These are phyloP conservation scores for Metallyticus violacea DNA, from an alignment of 2,888 invertebrate species.

Conservation along the genomic window DNA sequence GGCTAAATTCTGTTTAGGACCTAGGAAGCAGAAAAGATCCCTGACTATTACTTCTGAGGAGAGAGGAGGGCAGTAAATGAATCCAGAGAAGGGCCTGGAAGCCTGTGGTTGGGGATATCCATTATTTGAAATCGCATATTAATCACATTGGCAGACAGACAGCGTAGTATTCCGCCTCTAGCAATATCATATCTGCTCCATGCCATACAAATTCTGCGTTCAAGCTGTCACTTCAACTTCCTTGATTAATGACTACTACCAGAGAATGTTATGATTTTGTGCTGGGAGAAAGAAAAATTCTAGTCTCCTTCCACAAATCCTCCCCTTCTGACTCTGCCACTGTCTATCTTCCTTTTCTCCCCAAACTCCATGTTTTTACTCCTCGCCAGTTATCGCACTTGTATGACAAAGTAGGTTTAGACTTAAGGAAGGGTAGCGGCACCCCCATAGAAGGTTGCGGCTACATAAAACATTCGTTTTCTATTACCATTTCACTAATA, in stretches of 20 bases:
- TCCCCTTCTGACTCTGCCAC: not conserved
- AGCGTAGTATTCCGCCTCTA: not conserved
- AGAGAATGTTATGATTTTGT: slow-evolving; percentile 28
- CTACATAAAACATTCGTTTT: too few species aligned
- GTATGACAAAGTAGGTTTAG: not conserved
- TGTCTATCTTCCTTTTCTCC: not conserved
- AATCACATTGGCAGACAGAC: slow-evolving; percentile 23
- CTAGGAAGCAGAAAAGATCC: not conserved
- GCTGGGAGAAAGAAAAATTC: slow-evolving; percentile 22
- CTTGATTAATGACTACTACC: slow-evolving; percentile 29
- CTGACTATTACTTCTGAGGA: not conserved
- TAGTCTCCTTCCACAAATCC: slow-evolving; percentile 12
- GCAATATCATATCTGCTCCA: slow-evolving; percentile 24
- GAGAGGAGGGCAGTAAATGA: not conserved
- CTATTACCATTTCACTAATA: too few species aligned
- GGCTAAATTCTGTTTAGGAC: not conserved
- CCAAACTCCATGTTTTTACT: not conserved
- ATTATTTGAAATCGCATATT: slow-evolving; percentile 24
- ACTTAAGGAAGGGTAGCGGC: not conserved
- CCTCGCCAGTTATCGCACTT: slow-evolving; percentile 2
- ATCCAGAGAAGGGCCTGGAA: not conserved
- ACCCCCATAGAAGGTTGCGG: too few species aligned
- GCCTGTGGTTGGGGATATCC: not conserved
- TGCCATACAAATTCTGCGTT: slow-evolving; percentile 21
- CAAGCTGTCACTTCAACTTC: slow-evolving; percentile 24